These are phyloP conservation scores for Spinus olivaceus DNA, from an alignment of 2,797 vertebrate species.

Conservation along the genomic window DNA sequence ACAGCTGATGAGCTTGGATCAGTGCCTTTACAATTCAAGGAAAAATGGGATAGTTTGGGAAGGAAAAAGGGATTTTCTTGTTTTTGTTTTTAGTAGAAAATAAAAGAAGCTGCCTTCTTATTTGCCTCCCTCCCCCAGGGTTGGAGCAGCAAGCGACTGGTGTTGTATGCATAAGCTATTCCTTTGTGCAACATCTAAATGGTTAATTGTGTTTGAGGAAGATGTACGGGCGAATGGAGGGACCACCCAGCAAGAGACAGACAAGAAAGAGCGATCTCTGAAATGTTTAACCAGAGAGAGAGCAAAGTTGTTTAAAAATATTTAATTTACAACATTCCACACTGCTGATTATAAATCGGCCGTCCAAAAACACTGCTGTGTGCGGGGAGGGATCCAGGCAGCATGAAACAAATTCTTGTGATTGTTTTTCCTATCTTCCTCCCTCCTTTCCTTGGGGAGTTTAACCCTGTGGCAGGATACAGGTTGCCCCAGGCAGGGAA, in stretches of 20 bases:
- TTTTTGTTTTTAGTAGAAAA: constrained; percentile 72
- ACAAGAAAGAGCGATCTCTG: constrained; percentile 77
- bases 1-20: constrained; percentile 65
- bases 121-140: constrained; percentile 61
- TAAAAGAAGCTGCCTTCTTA: constrained; percentile 67
- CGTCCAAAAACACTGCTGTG: constrained; percentile 69
- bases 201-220: constrained; percentile 77
- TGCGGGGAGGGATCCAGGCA: constrained; percentile 67
- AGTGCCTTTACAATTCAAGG: constrained; percentile 67
- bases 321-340: constrained; percentile 77
- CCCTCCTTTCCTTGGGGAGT: constrained; percentile 45
- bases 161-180: constrained; percentile 74
- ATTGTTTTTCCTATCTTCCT: constrained; percentile 72
- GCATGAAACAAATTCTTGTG: constrained; percentile 72
- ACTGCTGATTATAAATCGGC: constrained; percentile 75
- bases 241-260: constrained; percentile 84
- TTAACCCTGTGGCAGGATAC: constrained; percentile 44
- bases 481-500: constrained; percentile 31
- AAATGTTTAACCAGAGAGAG: constrained; percentile 74
- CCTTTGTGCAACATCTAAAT: constrained; percentile 76
- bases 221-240: constrained; percentile 61
- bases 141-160: constrained; percentile 58
- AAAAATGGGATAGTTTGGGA: constrained; percentile 66
- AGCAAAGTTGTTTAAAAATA: constrained; percentile 77
- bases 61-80: constrained; percentile 66